Base-by-base conservation (phyloP, 2,888 invertebrate genomes). In the Amphipyra berbera region DNA sequence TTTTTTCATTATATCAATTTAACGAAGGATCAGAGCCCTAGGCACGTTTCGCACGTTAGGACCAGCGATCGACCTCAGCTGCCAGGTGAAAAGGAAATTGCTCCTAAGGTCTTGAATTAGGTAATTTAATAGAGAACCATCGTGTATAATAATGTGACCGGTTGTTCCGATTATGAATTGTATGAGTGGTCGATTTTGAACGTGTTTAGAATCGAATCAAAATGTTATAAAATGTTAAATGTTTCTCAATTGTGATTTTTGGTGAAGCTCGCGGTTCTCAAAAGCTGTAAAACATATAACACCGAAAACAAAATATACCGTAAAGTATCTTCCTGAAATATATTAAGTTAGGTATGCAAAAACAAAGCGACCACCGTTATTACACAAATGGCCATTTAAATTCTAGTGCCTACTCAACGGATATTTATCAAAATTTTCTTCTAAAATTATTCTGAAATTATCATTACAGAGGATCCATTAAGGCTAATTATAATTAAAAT, bases 401-500 rank as follows among this genome's bases (percentile, higher is more conserved):
- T 56, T 47, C 42, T 9, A 57, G 42, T 54, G 30, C 7, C 46
- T 13, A 8, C 42, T 42, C 33, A 47, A 59, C 44, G 44, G 55
- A 56, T 52, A 72, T 56, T 68, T 65, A 62, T 68, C 69, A 62
- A 46, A 64, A 57, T 45, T 57, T 44, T 42, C 53, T 53, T 49
- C 14, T 61, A 49, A 52, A 44, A 59, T 68, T 63, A 60, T 68
- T 2, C 14, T 15, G 13, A 56, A 66, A 68, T 73, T 73, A 70
- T 57, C 46, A 61, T 61, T 48, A 46, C 54, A 46, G 46, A 54
- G 54, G 41, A 46, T 30, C 62, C 66, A 69, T 76, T 76, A 53
- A 42, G 21, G 21, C 44, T 67, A 61, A 76, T 76, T 73, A 73
- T 67, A 61, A 76, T 76, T 73, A 73, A 64, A 76, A 73, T 64